Evolutionary conservation across 2,888 invertebrate species (phyloP), one percentile per base, ranked within the genome.

Genomic region (Ethmia dodecea): DNA sequence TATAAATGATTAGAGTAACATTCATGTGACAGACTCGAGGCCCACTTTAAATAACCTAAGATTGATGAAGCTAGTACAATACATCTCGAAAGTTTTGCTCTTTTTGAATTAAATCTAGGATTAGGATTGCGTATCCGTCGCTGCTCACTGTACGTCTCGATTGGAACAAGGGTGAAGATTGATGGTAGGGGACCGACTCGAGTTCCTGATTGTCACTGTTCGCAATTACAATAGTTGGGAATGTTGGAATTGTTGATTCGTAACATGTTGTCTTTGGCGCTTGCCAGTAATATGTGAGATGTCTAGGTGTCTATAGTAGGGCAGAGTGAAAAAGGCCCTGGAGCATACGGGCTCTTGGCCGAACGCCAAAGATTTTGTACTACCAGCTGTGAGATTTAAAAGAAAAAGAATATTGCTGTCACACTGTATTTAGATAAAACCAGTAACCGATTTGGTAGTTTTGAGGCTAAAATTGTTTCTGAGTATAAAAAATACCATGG

Each of bases 21-120:
- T n/a, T n/a, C n/a, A 40, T 42, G 55, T 45, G 52, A 51, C 55
- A 47, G 57, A 57, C 52, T 55, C 52, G 47, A 41, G 41, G 42
- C 41, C 33, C 31, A 47, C 40, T 53, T 50, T 51, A 64, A 68
- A 67, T 62, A 55, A 57, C 55, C 25, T 11, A 31, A 33, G 34
- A 34, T 34, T 28, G 34, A 34, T 34, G 34, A 33, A 18, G 13
- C 18, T n/a, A n/a, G n/a, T n/a, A n/a, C n/a, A n/a, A n/a, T n/a
- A n/a, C n/a, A n/a, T n/a, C 20, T 2, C 3, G 20, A 20, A 20
- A 5, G n/a, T n/a, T n/a, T n/a, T n/a, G n/a, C n/a, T n/a, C n/a
- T n/a, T n/a, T n/a, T n/a, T n/a, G n/a, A n/a, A n/a, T n/a, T n/a
- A n/a, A n/a, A n/a, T n/a, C n/a, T n/a, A n/a, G n/a, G n/a, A n/a